Conservation (phyloP, 2,797 vertebrate species). For the Triplophysa yarkandensis region DNA sequence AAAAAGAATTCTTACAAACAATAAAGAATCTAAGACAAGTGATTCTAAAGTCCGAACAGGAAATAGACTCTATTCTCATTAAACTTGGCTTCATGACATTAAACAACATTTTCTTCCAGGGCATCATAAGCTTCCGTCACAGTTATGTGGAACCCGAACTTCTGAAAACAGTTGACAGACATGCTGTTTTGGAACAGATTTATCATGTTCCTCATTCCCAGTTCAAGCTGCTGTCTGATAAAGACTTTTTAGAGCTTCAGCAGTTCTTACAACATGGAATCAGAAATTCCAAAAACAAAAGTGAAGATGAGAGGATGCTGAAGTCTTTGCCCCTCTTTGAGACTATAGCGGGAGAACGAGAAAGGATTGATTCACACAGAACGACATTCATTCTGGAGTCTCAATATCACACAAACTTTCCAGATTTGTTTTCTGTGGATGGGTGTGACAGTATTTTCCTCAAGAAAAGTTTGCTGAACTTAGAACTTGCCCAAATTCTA, state of each 20-base stretch:
- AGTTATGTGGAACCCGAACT: conserved; percentile 51
- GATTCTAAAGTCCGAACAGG: not conserved
- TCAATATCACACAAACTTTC: conserved; percentile 26
- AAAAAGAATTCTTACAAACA: conserved; percentile 61
- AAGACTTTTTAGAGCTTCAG: conserved; percentile 62
- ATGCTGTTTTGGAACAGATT: conserved; percentile 65
- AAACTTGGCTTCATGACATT: conserved; percentile 71
- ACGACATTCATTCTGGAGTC: conserved; percentile 60
- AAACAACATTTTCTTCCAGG: conserved; percentile 44
- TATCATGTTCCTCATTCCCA: conserved; percentile 51
- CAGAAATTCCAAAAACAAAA: conserved; percentile 26
- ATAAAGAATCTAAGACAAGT: conserved; percentile 64
- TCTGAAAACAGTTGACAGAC: conserved; percentile 58
- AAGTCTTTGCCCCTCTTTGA: conserved; percentile 76
- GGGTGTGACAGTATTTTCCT: conserved; percentile 64
- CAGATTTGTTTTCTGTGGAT: conserved; percentile 59
- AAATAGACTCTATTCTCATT: conserved; percentile 62
- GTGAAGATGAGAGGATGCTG: conserved; percentile 60
- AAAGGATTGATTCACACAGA: conserved; percentile 60
- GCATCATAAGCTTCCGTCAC: fast-evolving
- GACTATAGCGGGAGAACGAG: conserved; percentile 60
- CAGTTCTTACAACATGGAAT: conserved; percentile 60
- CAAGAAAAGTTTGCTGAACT: conserved; percentile 42
- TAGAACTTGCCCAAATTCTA: not conserved
- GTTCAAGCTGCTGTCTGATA: conserved; percentile 60